Conservation (phyloP, 2,113 vertebrate species). For the Atractosteus spatula region DNA sequence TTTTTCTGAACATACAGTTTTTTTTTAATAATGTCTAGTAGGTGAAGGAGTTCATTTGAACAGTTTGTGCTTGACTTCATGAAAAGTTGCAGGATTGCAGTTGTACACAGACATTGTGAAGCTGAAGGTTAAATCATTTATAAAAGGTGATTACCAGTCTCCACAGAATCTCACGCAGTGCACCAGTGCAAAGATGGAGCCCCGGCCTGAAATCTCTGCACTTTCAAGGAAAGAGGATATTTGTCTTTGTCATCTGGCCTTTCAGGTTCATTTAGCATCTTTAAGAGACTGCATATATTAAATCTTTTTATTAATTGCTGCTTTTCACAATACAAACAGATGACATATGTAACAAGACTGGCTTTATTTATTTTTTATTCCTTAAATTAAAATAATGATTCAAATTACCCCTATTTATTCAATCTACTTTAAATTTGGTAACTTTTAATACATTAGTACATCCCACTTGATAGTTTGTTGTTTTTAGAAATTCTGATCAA, state of each 20-base stretch:
- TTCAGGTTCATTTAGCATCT: slow-evolving; percentile 66
- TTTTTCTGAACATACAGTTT: no score
- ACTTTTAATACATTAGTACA: no score
- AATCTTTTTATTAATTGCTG: slow-evolving; percentile 31
- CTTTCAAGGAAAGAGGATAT: slow-evolving; percentile 18
- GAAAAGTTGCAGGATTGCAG: slow-evolving; percentile 21
- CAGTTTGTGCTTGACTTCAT: no score
- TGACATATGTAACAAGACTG: slow-evolving; percentile 8
- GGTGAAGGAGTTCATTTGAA: no score
- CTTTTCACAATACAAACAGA: slow-evolving; percentile 21
- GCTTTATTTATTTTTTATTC: background rate
- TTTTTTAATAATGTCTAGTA: no score
- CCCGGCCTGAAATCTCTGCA: slow-evolving; percentile 16
- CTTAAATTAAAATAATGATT: no score
- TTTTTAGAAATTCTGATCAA: no score
- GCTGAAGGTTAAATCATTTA: slow-evolving; percentile 51
- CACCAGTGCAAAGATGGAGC: slow-evolving; percentile 16
- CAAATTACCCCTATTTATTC: no score
- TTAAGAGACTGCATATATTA: slow-evolving; percentile 61
- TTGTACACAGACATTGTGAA: slow-evolving; percentile 30
- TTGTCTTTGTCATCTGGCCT: slow-evolving; percentile 60
- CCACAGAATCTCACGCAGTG: slow-evolving; percentile 27
- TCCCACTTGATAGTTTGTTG: no score
- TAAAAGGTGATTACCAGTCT: slow-evolving; percentile 20
- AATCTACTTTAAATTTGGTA: no score